Evolutionary conservation across 1,140 invertebrate species (phyloP), one percentile per base, ranked within the genome.

Genomic region (Lithobius niger): DNA sequence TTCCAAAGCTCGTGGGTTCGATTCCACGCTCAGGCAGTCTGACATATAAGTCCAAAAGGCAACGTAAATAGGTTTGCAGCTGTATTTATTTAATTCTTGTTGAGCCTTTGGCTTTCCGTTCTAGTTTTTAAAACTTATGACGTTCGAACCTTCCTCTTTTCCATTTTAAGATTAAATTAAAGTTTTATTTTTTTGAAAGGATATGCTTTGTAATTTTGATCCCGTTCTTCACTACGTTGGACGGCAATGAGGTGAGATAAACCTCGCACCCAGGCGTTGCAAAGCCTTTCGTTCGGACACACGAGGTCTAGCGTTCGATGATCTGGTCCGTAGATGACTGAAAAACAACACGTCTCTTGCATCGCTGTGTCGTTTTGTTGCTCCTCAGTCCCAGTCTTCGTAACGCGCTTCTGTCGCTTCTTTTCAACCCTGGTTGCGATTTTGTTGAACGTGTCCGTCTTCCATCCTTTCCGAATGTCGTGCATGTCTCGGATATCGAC

Each of bases 281-380:
- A 63, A 16, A 67, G 62, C 16, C 70, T 65, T 26, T 66, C 61
- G 21, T 64, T 65, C 2, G 65, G 61, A 21, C 74, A 73, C 24
- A 74, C 66, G 53, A 77, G 62, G 59, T 77, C 72, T 49, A 76
- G 52, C 0, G 68, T 66, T 28, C 71, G 65, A 60, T 71, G 67
- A 10, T 65, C 55, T n/a, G 58, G 55, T 1, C 70, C 70, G 52
- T 71, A 65, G 15, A 78, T 67, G 13, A 78, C 60, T 4, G 74
- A 74, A 60, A 78, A 75, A 62, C 74, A 77, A 50, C 61, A 61
- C n/a, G n/a, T n/a, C n/a, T n/a, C n/a, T n/a, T n/a, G n/a, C n/a
- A n/a, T n/a, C n/a, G n/a, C n/a, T n/a, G n/a, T n/a, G n/a, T n/a
- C n/a, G 31, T 62, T 63, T 65, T 75, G 73, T 57, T 73, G 66